phyloP scores from a whole-genome alignment of 2,888 invertebrate species.

The Sussaba pulchella region DNA sequence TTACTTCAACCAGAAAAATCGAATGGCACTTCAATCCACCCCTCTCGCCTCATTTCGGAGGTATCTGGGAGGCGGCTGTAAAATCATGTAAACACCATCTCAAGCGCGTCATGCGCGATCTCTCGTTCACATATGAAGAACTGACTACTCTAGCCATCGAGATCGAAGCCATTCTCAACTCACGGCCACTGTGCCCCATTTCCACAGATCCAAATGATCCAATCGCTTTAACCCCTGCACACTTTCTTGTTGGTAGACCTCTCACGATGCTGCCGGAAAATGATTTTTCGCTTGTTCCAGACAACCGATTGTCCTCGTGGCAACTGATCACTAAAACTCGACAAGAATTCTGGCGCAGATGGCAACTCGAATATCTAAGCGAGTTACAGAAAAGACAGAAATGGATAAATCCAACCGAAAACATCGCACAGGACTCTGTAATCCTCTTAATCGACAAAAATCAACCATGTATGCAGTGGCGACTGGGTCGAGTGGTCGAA shows the following conservation, averaged over 20 bases:
- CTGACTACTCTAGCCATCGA: conserved; percentile 52
- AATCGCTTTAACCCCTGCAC: conserved; percentile 47
- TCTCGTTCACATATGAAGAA: conserved; percentile 59
- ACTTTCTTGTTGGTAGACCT: conserved; percentile 65
- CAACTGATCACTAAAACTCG: conserved; percentile 66
- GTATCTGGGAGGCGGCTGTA: conserved; percentile 63
- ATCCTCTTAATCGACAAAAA: conserved; percentile 71
- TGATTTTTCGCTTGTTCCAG: conserved; percentile 60
- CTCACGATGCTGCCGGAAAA: conserved; percentile 71
- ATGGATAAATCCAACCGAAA: conserved; percentile 62
- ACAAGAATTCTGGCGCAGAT: conserved; percentile 71
- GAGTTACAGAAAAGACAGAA: conserved; percentile 72
- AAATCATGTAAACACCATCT: conserved; percentile 64
- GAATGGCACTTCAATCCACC: conserved; percentile 62
- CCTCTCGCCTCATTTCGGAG: conserved; percentile 62
- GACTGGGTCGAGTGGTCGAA: conserved; percentile 59
- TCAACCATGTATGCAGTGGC: conserved; percentile 64
- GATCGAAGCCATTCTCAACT: conserved; percentile 64
- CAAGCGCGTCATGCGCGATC: conserved; percentile 54
- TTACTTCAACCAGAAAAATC: conserved; percentile 22
- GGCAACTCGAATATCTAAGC: conserved; percentile 70
- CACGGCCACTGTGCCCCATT: conserved; percentile 57
- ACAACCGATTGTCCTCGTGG: conserved; percentile 70
- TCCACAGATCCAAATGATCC: conserved; percentile 64
- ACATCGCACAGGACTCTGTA: conserved; percentile 60